phyloP scores from a whole-genome alignment of 2,888 invertebrate genomes.

The Panopea generosa region DNA sequence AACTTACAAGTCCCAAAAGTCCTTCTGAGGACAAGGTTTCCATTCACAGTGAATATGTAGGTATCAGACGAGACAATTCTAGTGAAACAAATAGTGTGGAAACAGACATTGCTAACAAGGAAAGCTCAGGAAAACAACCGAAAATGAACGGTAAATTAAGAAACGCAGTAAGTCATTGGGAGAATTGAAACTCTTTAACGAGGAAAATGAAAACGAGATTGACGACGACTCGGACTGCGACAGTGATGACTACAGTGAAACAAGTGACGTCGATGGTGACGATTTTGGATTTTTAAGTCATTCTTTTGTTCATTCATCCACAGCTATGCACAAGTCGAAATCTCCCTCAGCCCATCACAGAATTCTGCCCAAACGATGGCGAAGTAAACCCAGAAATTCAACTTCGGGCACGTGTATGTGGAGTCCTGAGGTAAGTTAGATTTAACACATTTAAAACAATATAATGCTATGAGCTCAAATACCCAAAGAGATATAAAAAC shows the following conservation, averaged over 20 bases:
- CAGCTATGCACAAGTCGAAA: slow-evolving; percentile 82
- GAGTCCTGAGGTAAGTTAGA: slow-evolving; percentile 93
- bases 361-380: slow-evolving; percentile 88
- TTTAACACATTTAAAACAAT: no score
- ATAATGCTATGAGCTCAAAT: no score
- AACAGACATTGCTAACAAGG: neutral
- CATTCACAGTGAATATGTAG: slow-evolving; percentile 57
- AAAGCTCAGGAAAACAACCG: slow-evolving; percentile 23
- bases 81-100: slow-evolving; percentile 26
- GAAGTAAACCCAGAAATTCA: slow-evolving; percentile 93
- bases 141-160: slow-evolving; percentile 37
- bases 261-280: slow-evolving; percentile 78
- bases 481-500: no score
- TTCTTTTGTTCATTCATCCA: slow-evolving; percentile 70
- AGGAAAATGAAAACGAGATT: slow-evolving; percentile 55
- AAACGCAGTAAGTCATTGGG: slow-evolving; percentile 74
- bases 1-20: slow-evolving; percentile 12
- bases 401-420: slow-evolving; percentile 90
- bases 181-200: slow-evolving; percentile 68
- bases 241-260: slow-evolving; percentile 62
- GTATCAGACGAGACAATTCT: slow-evolving; percentile 26
- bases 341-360: slow-evolving; percentile 72
- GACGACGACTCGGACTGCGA: slow-evolving; percentile 38
- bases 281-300: slow-evolving; percentile 80
- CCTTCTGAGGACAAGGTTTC: slow-evolving; percentile 36